phyloP scores from a whole-genome alignment of 2,797 vertebrate species.

The Poecilia velifera region DNA sequence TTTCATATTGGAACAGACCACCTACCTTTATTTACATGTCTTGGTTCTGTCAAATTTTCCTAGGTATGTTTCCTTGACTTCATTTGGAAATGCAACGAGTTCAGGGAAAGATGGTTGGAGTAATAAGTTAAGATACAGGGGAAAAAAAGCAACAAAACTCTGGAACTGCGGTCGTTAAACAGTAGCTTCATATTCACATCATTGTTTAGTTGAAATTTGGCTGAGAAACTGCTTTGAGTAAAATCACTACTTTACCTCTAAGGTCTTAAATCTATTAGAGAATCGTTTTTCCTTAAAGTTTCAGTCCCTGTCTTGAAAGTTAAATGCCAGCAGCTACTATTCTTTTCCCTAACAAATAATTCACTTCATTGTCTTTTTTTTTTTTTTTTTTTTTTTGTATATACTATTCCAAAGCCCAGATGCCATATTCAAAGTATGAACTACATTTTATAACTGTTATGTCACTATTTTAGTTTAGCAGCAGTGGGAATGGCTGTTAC shows the following conservation, averaged over 20 bases:
- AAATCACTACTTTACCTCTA: background rate
- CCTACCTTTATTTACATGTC: background rate
- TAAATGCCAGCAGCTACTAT: background rate
- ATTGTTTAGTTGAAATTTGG: background rate
- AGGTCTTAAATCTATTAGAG: background rate
- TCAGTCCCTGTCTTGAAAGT: background rate
- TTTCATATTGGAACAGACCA: background rate
- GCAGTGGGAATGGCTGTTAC: background rate
- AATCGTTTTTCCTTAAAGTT: background rate
- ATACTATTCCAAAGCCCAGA: background rate
- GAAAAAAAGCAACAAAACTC: background rate
- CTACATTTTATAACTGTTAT: background rate
- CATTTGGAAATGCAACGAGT: background rate
- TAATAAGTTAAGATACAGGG: background rate
- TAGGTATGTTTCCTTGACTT: background rate
- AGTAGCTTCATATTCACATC: background rate
- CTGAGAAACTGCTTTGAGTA: background rate
- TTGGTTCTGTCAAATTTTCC: slow-evolving; percentile 2
- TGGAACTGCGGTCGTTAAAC: background rate
- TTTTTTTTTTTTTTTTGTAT: background rate
- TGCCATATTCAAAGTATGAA: background rate
- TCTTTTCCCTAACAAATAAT: no score
- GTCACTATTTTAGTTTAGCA: background rate
- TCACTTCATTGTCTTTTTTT: background rate
- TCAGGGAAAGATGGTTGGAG: background rate